Evolutionary conservation across 2,797 vertebrate species (phyloP).

Genomic region (Falco peregrinus): DNA sequence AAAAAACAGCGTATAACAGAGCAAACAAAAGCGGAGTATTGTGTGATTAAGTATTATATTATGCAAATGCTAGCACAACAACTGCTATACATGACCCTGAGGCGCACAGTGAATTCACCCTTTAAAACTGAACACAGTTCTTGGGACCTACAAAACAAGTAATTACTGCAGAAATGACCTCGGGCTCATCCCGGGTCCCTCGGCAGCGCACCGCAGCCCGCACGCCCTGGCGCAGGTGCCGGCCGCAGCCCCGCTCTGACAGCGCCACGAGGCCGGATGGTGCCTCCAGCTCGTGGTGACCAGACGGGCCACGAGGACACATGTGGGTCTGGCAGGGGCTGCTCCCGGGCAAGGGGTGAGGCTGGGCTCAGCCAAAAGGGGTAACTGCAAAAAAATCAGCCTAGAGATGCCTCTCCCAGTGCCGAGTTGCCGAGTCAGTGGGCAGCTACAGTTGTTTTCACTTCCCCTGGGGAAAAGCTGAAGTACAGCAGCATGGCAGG

Average conservation of each 20-base stretch:
- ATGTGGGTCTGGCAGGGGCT: background rate
- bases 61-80: background rate
- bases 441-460: background rate
- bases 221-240: background rate
- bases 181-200: background rate
- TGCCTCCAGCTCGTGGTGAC: background rate
- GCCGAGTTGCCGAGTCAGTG: background rate
- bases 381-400: background rate
- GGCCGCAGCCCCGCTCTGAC: background rate
- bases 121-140: background rate
- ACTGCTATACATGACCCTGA: background rate
- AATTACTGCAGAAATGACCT: background rate
- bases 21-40: background rate
- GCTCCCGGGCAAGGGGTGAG: background rate
- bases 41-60: background rate
- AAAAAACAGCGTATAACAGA: background rate
- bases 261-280: background rate
- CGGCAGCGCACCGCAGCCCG: background rate
- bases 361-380: background rate
- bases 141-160: background rate
- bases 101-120: background rate
- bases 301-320: rapidly evolving
- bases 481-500: background rate
- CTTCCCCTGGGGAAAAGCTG: background rate
- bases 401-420: background rate